Base-by-base conservation (phyloP, 2,797 vertebrate genomes). In the Chanos chanos region DNA sequence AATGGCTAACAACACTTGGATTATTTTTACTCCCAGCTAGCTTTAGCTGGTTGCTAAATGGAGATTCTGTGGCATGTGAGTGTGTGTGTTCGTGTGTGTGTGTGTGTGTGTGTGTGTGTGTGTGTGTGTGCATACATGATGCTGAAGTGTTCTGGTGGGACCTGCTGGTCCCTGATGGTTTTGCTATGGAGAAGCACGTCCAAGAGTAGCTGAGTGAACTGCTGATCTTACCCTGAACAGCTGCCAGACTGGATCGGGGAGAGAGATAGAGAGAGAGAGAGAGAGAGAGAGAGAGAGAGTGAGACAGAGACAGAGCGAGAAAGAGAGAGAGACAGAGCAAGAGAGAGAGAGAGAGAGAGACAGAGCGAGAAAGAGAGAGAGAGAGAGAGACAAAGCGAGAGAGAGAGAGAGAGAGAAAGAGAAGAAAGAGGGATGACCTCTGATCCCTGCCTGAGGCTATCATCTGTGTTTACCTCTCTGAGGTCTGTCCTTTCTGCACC, bases 401-500 rank as follows among this genome's bases (percentile, higher is more conserved):
- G 16, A 40, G 10, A 9, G 34, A 54, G 21, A 16, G 19, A 54
- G 27, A 40, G 34, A 10, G 7, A 41, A 36, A 19, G 8, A 7
- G 19, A 7, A 41, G 8, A 36, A 43, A 27, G 31, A 24, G 31
- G n/a, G 27, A n/a, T 41, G 64, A 61, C 57, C 49, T 40, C 64
- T 39, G 28, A 7, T 30, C 53, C 30, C 52, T 8, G n/a, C 41
- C 7, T 27, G 45, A 66, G 39, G 40, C n/a, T 15, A 18, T 5
- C 8, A 18, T 37, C 31, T 45, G 19, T 25, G 45, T 15, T 58
- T 36, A 43, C 15, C n/a, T 22, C 31, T 45, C 41, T 59, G 24
- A 21, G 9, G 28, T 50, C 48, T 37, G 22, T 44, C 27, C 40
- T 25, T 24, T 25, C 13, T 50, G 45, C 21, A 16, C 39, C 52